A percentile compares a stretch with the other conserved stretches of the same genome.
These are phyloP conservation scores for Tautogolabrus adspersus DNA, from an alignment of 2,113 vertebrate species.

Conservation along the genomic window DNA sequence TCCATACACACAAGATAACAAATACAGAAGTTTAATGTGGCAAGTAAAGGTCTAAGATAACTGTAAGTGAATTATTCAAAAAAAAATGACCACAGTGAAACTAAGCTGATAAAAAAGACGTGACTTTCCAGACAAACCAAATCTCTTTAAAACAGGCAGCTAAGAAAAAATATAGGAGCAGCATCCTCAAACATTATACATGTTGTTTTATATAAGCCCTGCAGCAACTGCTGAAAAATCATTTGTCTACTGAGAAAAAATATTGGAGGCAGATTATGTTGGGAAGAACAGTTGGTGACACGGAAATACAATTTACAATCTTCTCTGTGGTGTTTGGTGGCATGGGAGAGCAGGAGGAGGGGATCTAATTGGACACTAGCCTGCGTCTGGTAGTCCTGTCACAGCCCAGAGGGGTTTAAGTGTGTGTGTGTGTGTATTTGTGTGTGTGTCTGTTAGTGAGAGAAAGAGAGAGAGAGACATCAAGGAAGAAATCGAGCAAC, in stretches of 20 bases:
- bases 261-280: slow-evolving; percentile 53
- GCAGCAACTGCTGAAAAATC: slow-evolving; percentile 25
- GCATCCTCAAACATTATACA: background rate
- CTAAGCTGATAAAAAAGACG: background rate
- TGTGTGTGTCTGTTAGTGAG: slow-evolving; percentile 38
- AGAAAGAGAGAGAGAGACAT: slow-evolving; percentile 32
- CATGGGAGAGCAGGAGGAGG: slow-evolving; percentile 13
- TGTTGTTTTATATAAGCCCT: background rate
- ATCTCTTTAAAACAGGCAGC: background rate
- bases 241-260: slow-evolving; percentile 43
- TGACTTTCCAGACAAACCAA: background rate
- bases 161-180: background rate
- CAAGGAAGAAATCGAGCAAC: slow-evolving; percentile 52
- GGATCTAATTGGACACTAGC: slow-evolving; percentile 60
- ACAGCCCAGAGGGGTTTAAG: slow-evolving; percentile 61
- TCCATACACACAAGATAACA: slow-evolving; percentile 15
- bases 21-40: background rate
- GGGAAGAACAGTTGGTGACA: slow-evolving; percentile 60
- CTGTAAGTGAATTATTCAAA: background rate
- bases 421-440: slow-evolving; percentile 33
- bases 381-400: slow-evolving; percentile 75
- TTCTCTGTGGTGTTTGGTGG: slow-evolving; percentile 51
- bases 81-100: no score
- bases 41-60: slow-evolving; percentile 1
- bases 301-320: slow-evolving; percentile 60